phyloP scores from a whole-genome alignment of 2,113 vertebrate species.

The Stegostoma tigrinum region DNA sequence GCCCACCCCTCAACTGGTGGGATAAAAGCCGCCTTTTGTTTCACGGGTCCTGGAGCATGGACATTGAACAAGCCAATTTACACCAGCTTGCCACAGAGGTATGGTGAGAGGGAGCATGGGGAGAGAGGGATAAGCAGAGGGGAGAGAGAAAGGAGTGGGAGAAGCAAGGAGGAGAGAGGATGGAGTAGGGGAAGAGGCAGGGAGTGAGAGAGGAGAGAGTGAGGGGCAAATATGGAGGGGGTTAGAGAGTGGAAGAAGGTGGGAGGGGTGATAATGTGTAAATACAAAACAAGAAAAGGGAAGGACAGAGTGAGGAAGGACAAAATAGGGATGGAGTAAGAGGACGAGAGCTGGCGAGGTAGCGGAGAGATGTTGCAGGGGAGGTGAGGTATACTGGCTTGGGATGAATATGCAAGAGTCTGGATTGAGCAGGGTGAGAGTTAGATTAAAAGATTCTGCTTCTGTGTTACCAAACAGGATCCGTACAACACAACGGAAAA shows the following conservation, averaged over 20 bases:
- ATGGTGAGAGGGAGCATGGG: conserved; percentile 13
- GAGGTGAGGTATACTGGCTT: neutral
- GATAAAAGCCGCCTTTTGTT: conserved; percentile 90
- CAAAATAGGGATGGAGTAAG: too few relatives aligned
- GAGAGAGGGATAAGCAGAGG: neutral
- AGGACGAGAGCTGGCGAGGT: neutral
- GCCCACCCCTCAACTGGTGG: conserved; percentile 86
- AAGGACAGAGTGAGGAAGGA: neutral
- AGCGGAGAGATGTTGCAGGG: neutral
- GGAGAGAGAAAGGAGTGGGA: too few relatives aligned
- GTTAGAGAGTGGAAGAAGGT: neutral
- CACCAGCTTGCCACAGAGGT: conserved; percentile 96
- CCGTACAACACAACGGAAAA: conserved; percentile 98
- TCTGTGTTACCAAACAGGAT: conserved; percentile 60
- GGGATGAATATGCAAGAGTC: neutral
- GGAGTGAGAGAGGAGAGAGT: neutral
- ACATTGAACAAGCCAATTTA: conserved; percentile 88
- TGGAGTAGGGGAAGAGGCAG: too few relatives aligned
- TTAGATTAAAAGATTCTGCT: neutral
- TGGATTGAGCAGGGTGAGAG: neutral
- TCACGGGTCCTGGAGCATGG: conserved; percentile 84
- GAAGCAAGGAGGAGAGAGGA: too few relatives aligned
- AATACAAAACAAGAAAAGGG: neutral
- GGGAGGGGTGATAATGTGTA: neutral
- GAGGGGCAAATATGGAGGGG: neutral